Percentiles rank a stretch among this genome's conserved stretches.
These are phyloP conservation scores for Pyrocoelia pectoralis DNA, from an alignment of 2,888 invertebrate genomes.

Conservation along the genomic window DNA sequence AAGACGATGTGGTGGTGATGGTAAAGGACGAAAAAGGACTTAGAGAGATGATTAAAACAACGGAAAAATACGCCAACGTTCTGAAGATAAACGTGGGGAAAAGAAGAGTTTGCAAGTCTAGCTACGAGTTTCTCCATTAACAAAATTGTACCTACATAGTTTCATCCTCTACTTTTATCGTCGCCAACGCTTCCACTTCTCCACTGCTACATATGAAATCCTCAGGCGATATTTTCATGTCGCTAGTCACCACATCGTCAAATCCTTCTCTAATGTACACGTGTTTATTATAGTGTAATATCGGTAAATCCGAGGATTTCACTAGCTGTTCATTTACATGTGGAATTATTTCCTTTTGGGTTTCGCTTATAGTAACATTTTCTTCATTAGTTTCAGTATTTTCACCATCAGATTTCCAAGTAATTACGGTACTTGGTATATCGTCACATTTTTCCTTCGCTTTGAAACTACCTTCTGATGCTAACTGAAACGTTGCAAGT, in stretches of 20 bases:
- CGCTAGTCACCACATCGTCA: slow-evolving; percentile 51
- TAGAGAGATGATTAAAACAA: too few relatives aligned
- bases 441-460: slow-evolving; percentile 17
- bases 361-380: slow-evolving; percentile 50
- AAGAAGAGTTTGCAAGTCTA: too few relatives aligned
- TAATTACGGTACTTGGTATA: slow-evolving; percentile 20
- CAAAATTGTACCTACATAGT: too few relatives aligned
- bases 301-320: slow-evolving; percentile 49
- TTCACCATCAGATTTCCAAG: slow-evolving; percentile 39
- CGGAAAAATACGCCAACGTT: too few relatives aligned
- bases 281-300: slow-evolving; percentile 51
- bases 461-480: slow-evolving; percentile 43
- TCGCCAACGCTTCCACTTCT: too few relatives aligned
- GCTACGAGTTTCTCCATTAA: too few relatives aligned
- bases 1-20: too few relatives aligned
- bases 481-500: slow-evolving; percentile 54
- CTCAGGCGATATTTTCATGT: too few relatives aligned
- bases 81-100: too few relatives aligned
- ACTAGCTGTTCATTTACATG: slow-evolving; percentile 12
- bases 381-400: slow-evolving; percentile 45
- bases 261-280: slow-evolving; percentile 57
- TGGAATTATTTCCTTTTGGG: slow-evolving; percentile 3
- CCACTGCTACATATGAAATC: too few relatives aligned
- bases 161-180: too few relatives aligned
- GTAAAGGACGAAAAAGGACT: too few relatives aligned